Evolutionary conservation across 2,113 vertebrate genomes (phyloP), one percentile per base, ranked within the genome.

Genomic region (Hypocryptadius cinnamomeus): DNA sequence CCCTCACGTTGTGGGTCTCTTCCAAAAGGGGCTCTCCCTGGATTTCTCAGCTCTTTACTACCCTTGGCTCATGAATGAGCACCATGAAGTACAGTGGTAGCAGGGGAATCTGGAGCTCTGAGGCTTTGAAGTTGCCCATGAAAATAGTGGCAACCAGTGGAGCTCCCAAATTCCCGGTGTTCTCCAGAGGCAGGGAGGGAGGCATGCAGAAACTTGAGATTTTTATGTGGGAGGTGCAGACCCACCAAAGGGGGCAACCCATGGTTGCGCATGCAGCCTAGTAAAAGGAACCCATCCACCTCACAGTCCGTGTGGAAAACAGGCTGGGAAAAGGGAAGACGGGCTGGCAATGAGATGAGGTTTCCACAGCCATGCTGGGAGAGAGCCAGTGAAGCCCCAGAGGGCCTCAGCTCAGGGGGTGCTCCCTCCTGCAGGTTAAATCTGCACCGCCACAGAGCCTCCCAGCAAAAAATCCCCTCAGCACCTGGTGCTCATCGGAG

Each of bases 91-190:
- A 1, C 54, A 59, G n/a, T 5, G 16, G 39, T 8, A 90, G 27
- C 23, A 47, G 42, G 8, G 48, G 7, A 37, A 73, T 50, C 13
- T 19, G 54, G 20, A 70, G 13, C 31, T 79, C 56, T 13, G 66
- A 79, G 59, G 40, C 39, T 71, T 11, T 23, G 42, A 66, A 27
- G 50, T n/a, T 23, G 4, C 33, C 33, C 33, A 25, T 17, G 22
- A 59, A 60, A 63, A 63, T 8, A 4, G 5, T n/a, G 66, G 25
- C 45, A 35, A 44, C 16, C 19, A 13, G 54, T 7, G 12, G 53
- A 73, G 30, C 6, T 66, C 18, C 28, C 1, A 1, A 0, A 8
- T 54, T 39, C 21, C 27, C 30, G 3, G 14, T 1, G 3, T 9
- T 27, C 40, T 87, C 50, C 39, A n/a, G 30, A 47, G n/a, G 37